phyloP scores from a whole-genome alignment of 2,888 invertebrate genomes.

The Drosophila kambysellisi region DNA sequence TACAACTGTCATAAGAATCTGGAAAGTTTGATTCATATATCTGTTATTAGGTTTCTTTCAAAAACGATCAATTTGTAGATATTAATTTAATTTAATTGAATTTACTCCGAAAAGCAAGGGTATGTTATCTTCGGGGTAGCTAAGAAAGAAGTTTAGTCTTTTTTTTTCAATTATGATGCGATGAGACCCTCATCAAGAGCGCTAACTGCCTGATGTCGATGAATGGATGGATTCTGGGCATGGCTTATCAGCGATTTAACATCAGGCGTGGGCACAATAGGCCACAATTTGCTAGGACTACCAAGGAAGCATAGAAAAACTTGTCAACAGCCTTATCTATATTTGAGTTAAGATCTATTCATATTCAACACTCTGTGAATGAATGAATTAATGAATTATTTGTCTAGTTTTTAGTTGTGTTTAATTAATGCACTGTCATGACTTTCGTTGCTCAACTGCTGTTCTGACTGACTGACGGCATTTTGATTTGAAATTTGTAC shows the following conservation, averaged over 20 bases:
- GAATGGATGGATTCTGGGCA: conserved; percentile 43
- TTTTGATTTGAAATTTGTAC: conserved; percentile 71
- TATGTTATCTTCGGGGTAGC: background rate
- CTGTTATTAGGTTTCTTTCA: background rate
- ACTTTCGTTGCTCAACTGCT: conserved; percentile 61
- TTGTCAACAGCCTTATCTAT: conserved; percentile 66
- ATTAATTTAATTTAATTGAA: background rate
- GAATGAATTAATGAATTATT: conserved; percentile 44
- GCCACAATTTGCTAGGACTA: conserved; percentile 49
- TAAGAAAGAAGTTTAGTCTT: background rate
- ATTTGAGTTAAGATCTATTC: conserved; percentile 25
- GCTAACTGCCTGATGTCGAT: conserved; percentile 57
- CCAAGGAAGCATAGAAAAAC: conserved; percentile 63
- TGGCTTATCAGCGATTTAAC: conserved; percentile 55
- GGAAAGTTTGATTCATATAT: background rate
- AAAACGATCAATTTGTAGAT: background rate
- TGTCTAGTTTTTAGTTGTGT: conserved; percentile 31
- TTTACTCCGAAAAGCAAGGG: background rate
- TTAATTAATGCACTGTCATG: conserved; percentile 74
- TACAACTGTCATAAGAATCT: background rate
- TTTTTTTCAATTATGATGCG: conserved; percentile 61
- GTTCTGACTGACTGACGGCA: conserved; percentile 75
- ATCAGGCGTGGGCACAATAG: conserved; percentile 59
- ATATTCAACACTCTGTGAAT: conserved; percentile 42
- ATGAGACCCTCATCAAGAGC: conserved; percentile 66